These are phyloP conservation scores for Penelope pileata DNA, from an alignment of 2,113 vertebrate species.

Conservation along the genomic window DNA sequence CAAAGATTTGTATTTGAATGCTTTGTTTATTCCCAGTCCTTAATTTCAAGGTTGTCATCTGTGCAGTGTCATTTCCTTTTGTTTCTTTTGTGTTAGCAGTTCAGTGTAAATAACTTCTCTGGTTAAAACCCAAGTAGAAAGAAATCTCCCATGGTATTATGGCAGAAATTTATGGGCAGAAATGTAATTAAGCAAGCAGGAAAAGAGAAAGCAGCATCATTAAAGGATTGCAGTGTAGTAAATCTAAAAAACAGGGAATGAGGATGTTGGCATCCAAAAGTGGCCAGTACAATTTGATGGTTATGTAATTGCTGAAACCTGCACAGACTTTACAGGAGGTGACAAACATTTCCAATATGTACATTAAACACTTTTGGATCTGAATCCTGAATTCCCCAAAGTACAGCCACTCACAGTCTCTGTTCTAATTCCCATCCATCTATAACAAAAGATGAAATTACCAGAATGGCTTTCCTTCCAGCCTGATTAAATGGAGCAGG, in stretches of 20 bases:
- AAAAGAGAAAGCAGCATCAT: not conserved
- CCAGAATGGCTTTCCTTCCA: slow-evolving; percentile 29
- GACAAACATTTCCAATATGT: not conserved
- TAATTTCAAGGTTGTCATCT: slow-evolving; percentile 45
- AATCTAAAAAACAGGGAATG: not conserved
- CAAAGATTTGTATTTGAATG: not conserved
- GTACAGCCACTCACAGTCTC: not conserved
- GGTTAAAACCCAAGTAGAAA: slow-evolving; percentile 9
- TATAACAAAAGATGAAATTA: slow-evolving; percentile 45
- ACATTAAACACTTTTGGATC: not conserved
- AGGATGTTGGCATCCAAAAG: not conserved
- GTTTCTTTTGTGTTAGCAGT: not conserved
- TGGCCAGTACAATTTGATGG: not conserved
- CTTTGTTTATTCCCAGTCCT: slow-evolving; percentile 22
- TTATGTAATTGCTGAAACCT: not conserved
- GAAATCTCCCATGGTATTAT: not conserved
- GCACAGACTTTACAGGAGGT: not conserved
- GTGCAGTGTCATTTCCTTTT: not conserved
- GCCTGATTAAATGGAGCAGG: slow-evolving; percentile 50
- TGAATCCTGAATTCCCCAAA: not conserved
- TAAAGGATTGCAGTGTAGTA: not conserved
- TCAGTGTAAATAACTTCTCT: not conserved
- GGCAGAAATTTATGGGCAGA: not conserved
- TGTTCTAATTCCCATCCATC: slow-evolving; percentile 13
- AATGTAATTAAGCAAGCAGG: not conserved